A percentile compares a stretch with the other conserved stretches of the same genome.
phyloP scores from a whole-genome alignment of 1,140 invertebrate genomes.

The Formica selysi region DNA sequence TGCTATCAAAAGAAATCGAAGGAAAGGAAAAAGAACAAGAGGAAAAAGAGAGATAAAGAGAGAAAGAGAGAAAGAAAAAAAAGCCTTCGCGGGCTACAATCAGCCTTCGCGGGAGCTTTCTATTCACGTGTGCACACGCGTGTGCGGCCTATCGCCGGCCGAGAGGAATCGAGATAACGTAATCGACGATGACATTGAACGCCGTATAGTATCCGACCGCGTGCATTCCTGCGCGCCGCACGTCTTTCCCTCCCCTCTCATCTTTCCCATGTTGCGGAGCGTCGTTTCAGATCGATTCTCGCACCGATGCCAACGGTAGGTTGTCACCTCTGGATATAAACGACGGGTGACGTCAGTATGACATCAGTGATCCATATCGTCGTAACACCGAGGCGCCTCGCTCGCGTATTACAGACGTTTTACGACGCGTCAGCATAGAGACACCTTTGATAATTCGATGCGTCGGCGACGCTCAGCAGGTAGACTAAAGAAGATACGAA shows the following conservation, averaged over 20 bases:
- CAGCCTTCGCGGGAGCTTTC: constrained; percentile 63
- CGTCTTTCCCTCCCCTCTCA: background rate
- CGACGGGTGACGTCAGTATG: constrained; percentile 84
- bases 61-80: constrained; percentile 14
- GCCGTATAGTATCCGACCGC: constrained; percentile 71
- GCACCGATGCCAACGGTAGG: constrained; percentile 78
- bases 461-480: constrained; percentile 57
- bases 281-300: constrained; percentile 80
- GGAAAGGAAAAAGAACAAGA: constrained; percentile 13
- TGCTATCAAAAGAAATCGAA: background rate
- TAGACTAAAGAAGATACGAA: constrained; percentile 39
- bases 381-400: constrained; percentile 73
- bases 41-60: background rate
- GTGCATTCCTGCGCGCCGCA: constrained; percentile 74
- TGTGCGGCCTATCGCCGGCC: constrained; percentile 66
- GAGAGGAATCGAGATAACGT: constrained; percentile 73
- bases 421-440: constrained; percentile 37
- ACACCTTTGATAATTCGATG: constrained; percentile 44
- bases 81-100: constrained; percentile 4
- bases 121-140: constrained; percentile 72
- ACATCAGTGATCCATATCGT: constrained; percentile 85
- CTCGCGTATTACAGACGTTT: constrained; percentile 36
- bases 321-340: constrained; percentile 84
- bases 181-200: constrained; percentile 79
- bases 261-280: constrained; percentile 58